Evolutionary conservation across 2,113 vertebrate genomes (phyloP), one percentile per base, ranked within the genome.

Genomic region (Odobenus rosmarus): DNA sequence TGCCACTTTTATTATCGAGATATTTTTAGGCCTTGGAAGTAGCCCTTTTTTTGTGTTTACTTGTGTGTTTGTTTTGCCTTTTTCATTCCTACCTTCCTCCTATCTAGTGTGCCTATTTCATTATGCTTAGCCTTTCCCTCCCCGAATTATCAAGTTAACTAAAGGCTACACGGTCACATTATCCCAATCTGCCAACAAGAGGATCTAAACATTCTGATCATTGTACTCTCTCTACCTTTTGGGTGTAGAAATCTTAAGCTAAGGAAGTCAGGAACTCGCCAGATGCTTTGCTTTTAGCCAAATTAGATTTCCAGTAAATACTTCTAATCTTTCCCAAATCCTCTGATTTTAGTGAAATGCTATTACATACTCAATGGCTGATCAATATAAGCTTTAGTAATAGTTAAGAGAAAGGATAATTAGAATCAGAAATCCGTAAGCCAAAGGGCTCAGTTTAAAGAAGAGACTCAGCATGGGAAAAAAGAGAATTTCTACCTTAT

Each of bases 271-370:
- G 87, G 61, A 96, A 95, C 51, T 95, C 79, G 51, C 71, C 59
- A 90, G 90, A 90, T 85, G 31, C 85, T 95, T 88, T 97, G 91
- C 97, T 97, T 94, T 98, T 94, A 97, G 85, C 77, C 86, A 95
- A 98, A 97, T 97, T 94, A 96, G 51, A 94, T 96, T 97, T 98
- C 96, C 91, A 88, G 98, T 95, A 97, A 97, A 97, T 97, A 95
- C 85, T 96, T 96, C 81, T 94, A 89, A 93, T 97, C 96, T 90
- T 94, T 95, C 80, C 67, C 90, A 87, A 79, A 95, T 87, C 64
- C 33, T 64, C 55, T 0, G 6, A 90, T 95, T 96, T 98, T 96
- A 85, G 81, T 94, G 85, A 97, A 98, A 97, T 94, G 90, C 76
- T 97, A 90, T 97, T 96, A 95, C 18, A 81, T 85, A 77, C 71